Evolutionary conservation across 2,888 invertebrate genomes (phyloP).

Genomic region (Melieria crassipennis): DNA sequence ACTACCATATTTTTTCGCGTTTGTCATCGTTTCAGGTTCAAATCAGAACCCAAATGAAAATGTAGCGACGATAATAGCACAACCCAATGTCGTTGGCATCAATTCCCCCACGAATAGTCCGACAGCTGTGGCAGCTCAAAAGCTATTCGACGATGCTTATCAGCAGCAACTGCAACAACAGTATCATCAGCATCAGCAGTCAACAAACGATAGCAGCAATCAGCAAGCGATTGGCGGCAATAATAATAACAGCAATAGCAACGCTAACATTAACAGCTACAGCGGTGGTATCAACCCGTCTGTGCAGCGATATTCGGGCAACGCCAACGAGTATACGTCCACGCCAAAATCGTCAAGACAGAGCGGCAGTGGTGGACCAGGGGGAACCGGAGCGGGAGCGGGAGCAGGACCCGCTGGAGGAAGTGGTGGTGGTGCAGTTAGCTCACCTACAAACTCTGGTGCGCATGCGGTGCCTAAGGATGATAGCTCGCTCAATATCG

Average conservation of each 20-base stretch:
- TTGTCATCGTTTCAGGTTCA: slow-evolving; percentile 47
- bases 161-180: slow-evolving; percentile 41
- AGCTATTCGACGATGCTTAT: slow-evolving; percentile 51
- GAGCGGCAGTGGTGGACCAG: slow-evolving; percentile 1
- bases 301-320: slow-evolving; percentile 55
- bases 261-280: slow-evolving; percentile 23
- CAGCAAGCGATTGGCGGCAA: slow-evolving; percentile 24
- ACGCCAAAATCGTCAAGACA: slow-evolving; percentile 53
- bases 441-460: slow-evolving; percentile 21
- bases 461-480: slow-evolving; percentile 16
- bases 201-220: slow-evolving; percentile 40
- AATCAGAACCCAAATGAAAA: slow-evolving; percentile 57
- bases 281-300: slow-evolving; percentile 45
- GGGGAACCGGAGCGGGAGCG: neutral
- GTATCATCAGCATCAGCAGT: slow-evolving; percentile 28
- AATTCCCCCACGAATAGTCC: slow-evolving; percentile 47
- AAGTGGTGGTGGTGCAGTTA: neutral
- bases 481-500: slow-evolving; percentile 29
- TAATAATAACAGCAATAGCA: slow-evolving; percentile 20
- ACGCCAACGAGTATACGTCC: slow-evolving; percentile 55
- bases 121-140: slow-evolving; percentile 41
- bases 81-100: slow-evolving; percentile 35
- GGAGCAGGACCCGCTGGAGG: neutral
- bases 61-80: slow-evolving; percentile 39
- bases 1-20: too few species aligned